Evolutionary conservation across 2,113 vertebrate species (phyloP), one percentile per base, ranked within the genome.

Genomic region (Gulo gulo): DNA sequence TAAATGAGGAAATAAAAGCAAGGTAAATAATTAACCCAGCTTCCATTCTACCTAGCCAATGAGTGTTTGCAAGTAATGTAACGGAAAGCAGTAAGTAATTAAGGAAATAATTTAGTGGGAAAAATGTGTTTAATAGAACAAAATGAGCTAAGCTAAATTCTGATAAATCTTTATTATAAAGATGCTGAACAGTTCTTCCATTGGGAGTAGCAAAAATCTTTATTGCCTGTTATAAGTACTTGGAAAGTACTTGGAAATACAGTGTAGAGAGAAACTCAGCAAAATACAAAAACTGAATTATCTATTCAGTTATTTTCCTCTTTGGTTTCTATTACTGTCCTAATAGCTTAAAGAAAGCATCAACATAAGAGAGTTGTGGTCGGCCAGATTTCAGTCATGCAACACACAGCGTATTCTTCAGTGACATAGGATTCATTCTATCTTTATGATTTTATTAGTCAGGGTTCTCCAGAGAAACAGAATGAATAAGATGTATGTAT

Each of bases 61-160:
- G 63, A 88, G 18, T n/a, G 9, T 26, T 42, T 21, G 9, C 31
- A 96, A 95, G 47, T 31, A 90, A 50, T 47, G 12, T 79, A 84
- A 73, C 36, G 42, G 39, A 92, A 93, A 94, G 36, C 16, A 90
- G 24, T 89, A 31, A 93, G 24, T 67, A 55, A 84, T 59, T 73
- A 87, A 83, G 16, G 47, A 91, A 88, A 89, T n/a, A 94, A 73
- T 73, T 79, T 50, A 78, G 67, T 29, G 73, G 50, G 74, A 85
- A 82, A 87, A 18, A 69, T 71, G 82, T 78, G 24, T 86, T 91
- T 87, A 94, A 92, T 83, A 87, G 80, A 92, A 74, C 92, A 93
- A 94, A 92, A 87, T 80, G 50, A 93, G 71, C 63, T 85, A 91
- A 92, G n/a, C 42, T 92, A 93, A 96, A 94, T 95, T 94, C 42